Evolutionary conservation across 2,797 vertebrate genomes (phyloP), one percentile per base, ranked within the genome.

Genomic region (Sciurus carolinensis): DNA sequence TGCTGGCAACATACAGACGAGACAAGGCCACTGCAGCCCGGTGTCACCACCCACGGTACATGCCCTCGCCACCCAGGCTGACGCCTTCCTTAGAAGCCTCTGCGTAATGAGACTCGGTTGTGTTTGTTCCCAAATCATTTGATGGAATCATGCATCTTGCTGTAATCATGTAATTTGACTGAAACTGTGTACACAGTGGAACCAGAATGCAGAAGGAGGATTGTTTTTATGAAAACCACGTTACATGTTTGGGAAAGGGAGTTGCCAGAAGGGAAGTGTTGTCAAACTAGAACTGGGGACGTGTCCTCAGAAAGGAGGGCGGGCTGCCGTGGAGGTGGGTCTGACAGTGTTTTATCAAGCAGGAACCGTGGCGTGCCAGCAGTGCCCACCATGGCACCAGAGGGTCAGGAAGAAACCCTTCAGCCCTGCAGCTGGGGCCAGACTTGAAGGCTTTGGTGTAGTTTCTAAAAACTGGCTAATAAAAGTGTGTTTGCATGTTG

Each of bases 311-410:
- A 28, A 39, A 76, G 57, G 17, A 8, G 1, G 3, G 39, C 6
- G 39, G 1, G 0, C 3, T 28, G 3, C 30, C 1, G 18, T 4
- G 12, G 57, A 39, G 64, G 30, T 42, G 13, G 26, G 6, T 9
- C 1, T 24, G 73, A 8, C 20, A 73, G 22, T 13, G 4, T 24
- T 8, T 26, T 18, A 17, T 26, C 8, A 0, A 14, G 28, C n/a
- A 0, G 18, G 13, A 4, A 36, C 22, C 24, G 0, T 3, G 3
- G 14, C 33, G 7, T 1, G 17, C 11, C 18, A 9, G 1, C 39
- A 5, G 39, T 5, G 39, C 18, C n/a, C 4, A 1, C 1, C 1
- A 26, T 0, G 10, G 59, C 0, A 28, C 0, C 3, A 30, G 57
- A 75, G 30, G 30, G 0, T 42, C 24, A 6, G 1, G 50, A 17